These are phyloP conservation scores for Orchesella cincta DNA, from an alignment of 1,140 invertebrate species.

Conservation along the genomic window DNA sequence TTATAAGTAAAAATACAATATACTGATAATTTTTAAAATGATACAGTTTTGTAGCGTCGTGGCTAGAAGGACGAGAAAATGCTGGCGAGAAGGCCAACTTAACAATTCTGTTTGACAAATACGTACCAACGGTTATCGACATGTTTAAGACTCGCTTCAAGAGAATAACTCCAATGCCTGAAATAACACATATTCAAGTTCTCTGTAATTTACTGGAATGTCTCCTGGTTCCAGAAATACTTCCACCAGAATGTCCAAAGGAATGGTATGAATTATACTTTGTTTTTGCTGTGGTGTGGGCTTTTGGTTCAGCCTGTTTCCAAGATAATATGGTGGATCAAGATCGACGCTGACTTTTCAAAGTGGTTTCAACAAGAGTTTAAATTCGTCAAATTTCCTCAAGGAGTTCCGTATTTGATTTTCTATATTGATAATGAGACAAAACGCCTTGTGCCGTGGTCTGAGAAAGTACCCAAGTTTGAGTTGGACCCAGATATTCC, in stretches of 20 bases:
- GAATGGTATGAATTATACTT: slow-evolving; percentile 95
- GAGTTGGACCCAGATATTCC: slow-evolving; percentile 89
- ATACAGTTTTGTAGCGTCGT: slow-evolving; percentile 84
- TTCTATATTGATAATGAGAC: slow-evolving; percentile 81
- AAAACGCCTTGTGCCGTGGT: slow-evolving; percentile 87
- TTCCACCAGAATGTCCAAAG: slow-evolving; percentile 85
- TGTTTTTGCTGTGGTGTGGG: slow-evolving; percentile 93
- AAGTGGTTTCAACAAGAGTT: slow-evolving; percentile 98
- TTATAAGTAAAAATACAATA: too few relatives aligned
- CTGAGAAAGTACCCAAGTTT: slow-evolving; percentile 82
- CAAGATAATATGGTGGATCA: slow-evolving; percentile 85
- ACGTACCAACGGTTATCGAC: slow-evolving; percentile 88
- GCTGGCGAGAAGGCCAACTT: slow-evolving; percentile 81
- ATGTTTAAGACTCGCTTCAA: slow-evolving; percentile 83
- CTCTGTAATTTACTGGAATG: slow-evolving; percentile 86
- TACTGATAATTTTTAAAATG: too few relatives aligned
- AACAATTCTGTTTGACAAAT: slow-evolving; percentile 93
- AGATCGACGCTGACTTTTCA: slow-evolving; percentile 89
- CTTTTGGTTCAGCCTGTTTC: slow-evolving; percentile 92
- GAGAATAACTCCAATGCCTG: slow-evolving; percentile 90
- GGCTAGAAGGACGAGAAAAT: slow-evolving; percentile 84
- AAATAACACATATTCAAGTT: slow-evolving; percentile 92
- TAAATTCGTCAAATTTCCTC: slow-evolving; percentile 89
- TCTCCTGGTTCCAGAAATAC: slow-evolving; percentile 79
- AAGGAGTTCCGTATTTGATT: slow-evolving; percentile 90